phyloP scores from a whole-genome alignment of 2,888 invertebrate genomes.

The Cantharis rustica region DNA sequence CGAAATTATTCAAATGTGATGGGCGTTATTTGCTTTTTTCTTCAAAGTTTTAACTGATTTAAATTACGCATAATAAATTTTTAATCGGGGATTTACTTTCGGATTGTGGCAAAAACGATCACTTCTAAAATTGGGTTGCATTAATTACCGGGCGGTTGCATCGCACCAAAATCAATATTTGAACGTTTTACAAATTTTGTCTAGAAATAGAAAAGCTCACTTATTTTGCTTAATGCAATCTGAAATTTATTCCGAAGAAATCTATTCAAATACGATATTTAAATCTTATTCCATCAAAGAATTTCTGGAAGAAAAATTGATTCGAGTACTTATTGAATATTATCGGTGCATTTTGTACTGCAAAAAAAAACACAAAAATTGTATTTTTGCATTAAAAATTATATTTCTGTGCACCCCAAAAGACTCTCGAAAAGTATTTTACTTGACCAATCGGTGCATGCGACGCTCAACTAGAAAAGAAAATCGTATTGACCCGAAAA shows the following conservation, averaged over 20 bases:
- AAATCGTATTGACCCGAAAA: background rate
- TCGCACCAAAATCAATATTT: background rate
- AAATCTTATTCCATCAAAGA: background rate
- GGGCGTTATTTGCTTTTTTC: background rate
- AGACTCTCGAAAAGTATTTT: background rate
- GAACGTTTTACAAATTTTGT: background rate
- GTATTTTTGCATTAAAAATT: too few relatives aligned
- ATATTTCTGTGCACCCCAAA: too few relatives aligned
- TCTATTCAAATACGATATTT: background rate
- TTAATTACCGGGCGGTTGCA: background rate
- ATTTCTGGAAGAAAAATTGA: background rate
- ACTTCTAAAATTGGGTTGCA: background rate
- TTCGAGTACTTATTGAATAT: background rate
- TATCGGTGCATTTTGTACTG: background rate
- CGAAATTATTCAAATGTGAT: background rate
- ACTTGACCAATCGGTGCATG: background rate
- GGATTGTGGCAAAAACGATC: background rate
- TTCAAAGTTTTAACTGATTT: background rate
- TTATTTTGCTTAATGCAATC: background rate
- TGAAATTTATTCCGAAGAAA: background rate
- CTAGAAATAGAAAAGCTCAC: background rate
- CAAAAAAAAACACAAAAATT: background rate
- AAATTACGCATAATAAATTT: background rate
- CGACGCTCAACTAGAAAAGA: background rate
- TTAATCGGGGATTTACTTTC: background rate